Base-by-base conservation (phyloP, 2,888 invertebrate genomes). In the Eupithecia exiguata region DNA sequence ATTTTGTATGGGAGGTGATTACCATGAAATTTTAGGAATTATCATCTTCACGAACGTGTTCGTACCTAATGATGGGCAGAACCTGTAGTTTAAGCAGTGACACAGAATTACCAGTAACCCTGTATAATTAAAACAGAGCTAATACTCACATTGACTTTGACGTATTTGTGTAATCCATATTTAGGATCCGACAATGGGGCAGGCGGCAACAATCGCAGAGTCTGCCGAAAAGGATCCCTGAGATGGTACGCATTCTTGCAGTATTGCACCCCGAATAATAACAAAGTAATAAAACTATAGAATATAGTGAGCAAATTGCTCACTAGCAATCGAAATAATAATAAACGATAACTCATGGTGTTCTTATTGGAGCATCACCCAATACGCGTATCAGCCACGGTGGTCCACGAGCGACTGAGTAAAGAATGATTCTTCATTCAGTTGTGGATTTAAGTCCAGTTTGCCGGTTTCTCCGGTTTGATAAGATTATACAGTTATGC, bases 101-200 rank as follows among this genome's bases (percentile, higher is more conserved):
- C 4, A 30, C 2, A 3, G 30, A 30, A 30, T 30, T 30, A 30
- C 30, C 30, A 30, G 30, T 30, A 30, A 30, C 30, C 30, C 9
- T 0, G 30, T 63, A n/a, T n/a, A 36, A 35, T 18, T 9, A 46
- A 21, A 36, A 65, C 35, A 36, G 36, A 63, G 18, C 14, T 46
- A 66, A 35, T 84, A 93, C 94, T 93, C 85, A 95, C 95, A 85
- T 95, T 95, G 36, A 95, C 92, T 86, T 94, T 93, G 12, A 94
- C 84, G 80, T 95, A 95, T 78, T 93, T 93, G 80, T 95, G 95
- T 14, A 91, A 84, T 74, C 95, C 95, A 84, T 93, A 94, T 79
- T 93, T 93, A 6, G 94, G 91, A 79, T 95, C 94, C 9, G 85
- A 86, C 2, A 95, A 87, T 75, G 86, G 88, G n/a, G 86, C 78